Evolutionary conservation across 2,888 invertebrate species (phyloP).

Genomic region (Alviniconcha strummeri): DNA sequence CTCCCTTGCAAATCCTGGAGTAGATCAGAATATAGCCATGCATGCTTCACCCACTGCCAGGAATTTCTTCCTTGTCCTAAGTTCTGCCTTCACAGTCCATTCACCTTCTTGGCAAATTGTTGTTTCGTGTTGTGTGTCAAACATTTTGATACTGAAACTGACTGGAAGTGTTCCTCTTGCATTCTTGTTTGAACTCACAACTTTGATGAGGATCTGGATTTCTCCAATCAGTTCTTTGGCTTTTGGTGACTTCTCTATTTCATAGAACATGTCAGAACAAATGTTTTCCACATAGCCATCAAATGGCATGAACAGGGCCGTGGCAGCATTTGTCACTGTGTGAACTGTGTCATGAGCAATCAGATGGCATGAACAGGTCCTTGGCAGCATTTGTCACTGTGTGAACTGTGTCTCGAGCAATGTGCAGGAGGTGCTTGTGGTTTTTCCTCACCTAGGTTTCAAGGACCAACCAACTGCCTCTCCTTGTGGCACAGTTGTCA

Average conservation of each 20-base stretch:
- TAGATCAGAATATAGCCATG: too few relatives aligned
- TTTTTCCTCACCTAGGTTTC: not conserved
- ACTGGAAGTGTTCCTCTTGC: too few relatives aligned
- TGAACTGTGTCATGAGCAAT: not conserved
- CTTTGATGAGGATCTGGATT: not conserved
- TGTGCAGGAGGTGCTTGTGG: not conserved
- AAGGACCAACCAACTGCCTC: not conserved
- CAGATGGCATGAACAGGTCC: not conserved
- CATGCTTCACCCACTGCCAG: too few relatives aligned
- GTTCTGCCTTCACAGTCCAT: not conserved
- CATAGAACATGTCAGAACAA: not conserved
- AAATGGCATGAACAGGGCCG: not conserved
- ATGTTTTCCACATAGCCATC: not conserved
- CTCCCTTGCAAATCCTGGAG: too few relatives aligned
- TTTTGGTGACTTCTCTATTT: not conserved
- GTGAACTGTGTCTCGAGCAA: slow-evolving; percentile 5
- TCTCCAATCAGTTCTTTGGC: not conserved
- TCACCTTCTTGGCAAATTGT: not conserved
- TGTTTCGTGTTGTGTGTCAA: not conserved
- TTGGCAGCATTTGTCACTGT: slow-evolving; percentile 1
- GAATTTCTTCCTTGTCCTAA: too few relatives aligned
- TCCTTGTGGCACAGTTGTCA: slow-evolving; percentile 16
- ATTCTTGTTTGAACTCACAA: not conserved
- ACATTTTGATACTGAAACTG: too few relatives aligned
- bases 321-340: slow-evolving; percentile 3